A percentile compares a stretch with the other conserved stretches of the same genome.
phyloP scores from a whole-genome alignment of 2,888 invertebrate genomes.

The Ischnus inquisitorius region DNA sequence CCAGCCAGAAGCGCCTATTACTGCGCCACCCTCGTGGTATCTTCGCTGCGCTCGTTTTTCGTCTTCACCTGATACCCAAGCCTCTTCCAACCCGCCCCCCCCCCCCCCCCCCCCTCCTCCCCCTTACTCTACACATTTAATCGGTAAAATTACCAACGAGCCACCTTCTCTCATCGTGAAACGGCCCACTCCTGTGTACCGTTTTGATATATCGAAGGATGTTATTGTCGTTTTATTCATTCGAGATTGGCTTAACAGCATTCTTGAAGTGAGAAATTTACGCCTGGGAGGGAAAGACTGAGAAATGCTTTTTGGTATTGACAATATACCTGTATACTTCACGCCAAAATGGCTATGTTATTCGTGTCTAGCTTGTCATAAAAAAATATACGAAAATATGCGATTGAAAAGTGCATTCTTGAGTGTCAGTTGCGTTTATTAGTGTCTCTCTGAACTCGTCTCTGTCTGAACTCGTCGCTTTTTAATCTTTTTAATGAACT shows the following conservation, averaged over 20 bases:
- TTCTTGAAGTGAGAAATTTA: neutral
- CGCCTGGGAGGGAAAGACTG: no score
- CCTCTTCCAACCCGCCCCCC: neutral
- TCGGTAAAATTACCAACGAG: constrained; percentile 49
- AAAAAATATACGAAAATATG: no score
- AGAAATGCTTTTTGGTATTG: no score
- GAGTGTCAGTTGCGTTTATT: no score
- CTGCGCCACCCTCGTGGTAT: constrained; percentile 31
- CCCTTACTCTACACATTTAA: constrained; percentile 41
- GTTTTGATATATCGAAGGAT: neutral
- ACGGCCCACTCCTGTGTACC: neutral
- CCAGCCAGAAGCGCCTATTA: constrained; percentile 48
- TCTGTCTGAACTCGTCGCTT: no score
- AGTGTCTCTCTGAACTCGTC: no score
- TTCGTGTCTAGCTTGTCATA: no score
- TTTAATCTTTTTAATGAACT: no score
- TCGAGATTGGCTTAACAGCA: neutral
- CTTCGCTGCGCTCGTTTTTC: constrained; percentile 51
- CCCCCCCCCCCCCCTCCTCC: neutral
- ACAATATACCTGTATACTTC: no score
- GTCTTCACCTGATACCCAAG: constrained; percentile 31
- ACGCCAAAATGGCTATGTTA: no score
- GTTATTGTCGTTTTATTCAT: neutral
- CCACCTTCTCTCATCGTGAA: neutral
- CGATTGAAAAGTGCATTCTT: no score